These are phyloP conservation scores for Bombus terrestris DNA, from an alignment of 1,140 invertebrate species.

Conservation along the genomic window DNA sequence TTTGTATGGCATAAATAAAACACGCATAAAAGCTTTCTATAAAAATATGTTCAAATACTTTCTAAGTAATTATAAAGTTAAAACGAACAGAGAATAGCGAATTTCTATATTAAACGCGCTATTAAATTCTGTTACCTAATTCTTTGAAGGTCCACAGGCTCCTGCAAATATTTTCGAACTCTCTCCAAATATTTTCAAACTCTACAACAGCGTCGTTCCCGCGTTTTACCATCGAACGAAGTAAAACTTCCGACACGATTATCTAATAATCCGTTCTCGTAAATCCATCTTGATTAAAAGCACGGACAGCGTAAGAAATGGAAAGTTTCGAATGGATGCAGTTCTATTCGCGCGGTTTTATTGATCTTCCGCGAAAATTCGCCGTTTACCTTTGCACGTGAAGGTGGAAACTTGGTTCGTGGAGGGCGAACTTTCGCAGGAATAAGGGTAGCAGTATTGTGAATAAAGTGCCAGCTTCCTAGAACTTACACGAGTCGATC, in stretches of 20 bases:
- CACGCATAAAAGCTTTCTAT: too few species aligned
- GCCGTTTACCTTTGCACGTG: conserved; percentile 23
- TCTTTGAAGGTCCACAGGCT: neutral
- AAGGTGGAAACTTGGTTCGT: conserved; percentile 18
- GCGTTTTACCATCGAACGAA: neutral
- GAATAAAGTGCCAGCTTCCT: neutral
- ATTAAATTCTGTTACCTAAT: too few species aligned
- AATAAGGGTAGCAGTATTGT: conserved; percentile 12
- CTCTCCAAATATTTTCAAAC: neutral
- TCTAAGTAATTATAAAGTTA: too few species aligned
- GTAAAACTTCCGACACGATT: neutral
- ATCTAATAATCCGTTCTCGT: neutral
- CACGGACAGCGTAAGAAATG: neutral
- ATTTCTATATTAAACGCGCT: too few species aligned
- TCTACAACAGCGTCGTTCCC: neutral
- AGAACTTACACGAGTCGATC: neutral
- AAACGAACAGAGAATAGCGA: too few species aligned
- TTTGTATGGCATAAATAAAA: too few species aligned
- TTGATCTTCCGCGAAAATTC: conserved; percentile 35
- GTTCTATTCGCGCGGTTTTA: conserved; percentile 3
- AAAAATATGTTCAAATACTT: too few species aligned
- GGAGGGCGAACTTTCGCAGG: neutral
- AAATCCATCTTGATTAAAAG: conserved; percentile 13
- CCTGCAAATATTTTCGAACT: neutral
- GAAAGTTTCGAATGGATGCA: conserved; percentile 7